phyloP scores from a whole-genome alignment of 2,113 vertebrate species.

The Pongo abelii region DNA sequence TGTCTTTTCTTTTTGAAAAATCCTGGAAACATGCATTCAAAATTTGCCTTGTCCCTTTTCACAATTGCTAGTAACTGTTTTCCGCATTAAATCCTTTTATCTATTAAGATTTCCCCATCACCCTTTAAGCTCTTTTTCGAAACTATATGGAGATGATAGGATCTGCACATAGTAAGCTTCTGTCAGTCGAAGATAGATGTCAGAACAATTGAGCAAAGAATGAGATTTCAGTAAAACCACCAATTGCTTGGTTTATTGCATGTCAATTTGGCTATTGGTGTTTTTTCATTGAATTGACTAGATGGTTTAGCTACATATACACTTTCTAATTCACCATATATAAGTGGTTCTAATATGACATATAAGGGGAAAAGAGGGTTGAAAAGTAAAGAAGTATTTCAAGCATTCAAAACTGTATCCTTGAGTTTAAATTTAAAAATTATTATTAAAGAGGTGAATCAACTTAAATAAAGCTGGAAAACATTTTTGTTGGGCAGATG shows the following conservation, averaged over 20 bases:
- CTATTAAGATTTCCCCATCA: slow-evolving; percentile 27
- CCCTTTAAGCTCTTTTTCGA: background rate
- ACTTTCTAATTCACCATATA: slow-evolving; percentile 30
- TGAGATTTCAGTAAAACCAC: slow-evolving; percentile 46
- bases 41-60: slow-evolving; percentile 14
- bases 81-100: slow-evolving; percentile 6
- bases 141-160: background rate
- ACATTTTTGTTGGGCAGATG: background rate
- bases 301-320: background rate
- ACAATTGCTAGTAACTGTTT: slow-evolving; percentile 26
- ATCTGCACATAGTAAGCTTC: background rate
- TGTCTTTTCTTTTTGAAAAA: slow-evolving; percentile 4
- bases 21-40: slow-evolving; percentile 17
- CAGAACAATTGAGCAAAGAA: slow-evolving; percentile 14
- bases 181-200: background rate
- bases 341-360: slow-evolving; percentile 22
- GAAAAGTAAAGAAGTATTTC: slow-evolving; percentile 19
- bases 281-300: slow-evolving; percentile 35
- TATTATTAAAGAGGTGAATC: background rate
- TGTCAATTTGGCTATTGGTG: background rate
- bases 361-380: background rate
- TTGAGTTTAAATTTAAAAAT: slow-evolving; percentile 15
- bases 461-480: slow-evolving; percentile 30
- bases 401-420: background rate
- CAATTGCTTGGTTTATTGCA: slow-evolving; percentile 24